phyloP scores from a whole-genome alignment of 2,797 vertebrate species.

The Agapornis canus region DNA sequence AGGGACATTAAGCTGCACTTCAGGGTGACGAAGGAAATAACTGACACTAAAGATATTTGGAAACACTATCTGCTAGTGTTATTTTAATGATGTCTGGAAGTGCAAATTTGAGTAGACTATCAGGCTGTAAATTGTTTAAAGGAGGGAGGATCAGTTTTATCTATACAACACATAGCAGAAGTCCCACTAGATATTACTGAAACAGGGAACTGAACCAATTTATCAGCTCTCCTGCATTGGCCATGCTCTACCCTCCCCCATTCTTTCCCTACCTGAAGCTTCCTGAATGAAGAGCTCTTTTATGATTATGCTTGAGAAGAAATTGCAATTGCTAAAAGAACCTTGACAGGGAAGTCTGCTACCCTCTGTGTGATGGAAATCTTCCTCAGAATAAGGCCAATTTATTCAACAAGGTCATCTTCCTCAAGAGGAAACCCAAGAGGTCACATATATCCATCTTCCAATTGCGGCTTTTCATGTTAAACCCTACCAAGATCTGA shows the following conservation, averaged over 20 bases:
- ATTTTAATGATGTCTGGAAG: not conserved
- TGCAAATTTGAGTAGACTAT: not conserved
- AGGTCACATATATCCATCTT: not conserved
- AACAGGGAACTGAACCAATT: constrained; percentile 1
- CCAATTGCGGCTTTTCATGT: not conserved
- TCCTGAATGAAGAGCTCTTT: not conserved
- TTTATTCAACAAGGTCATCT: not conserved
- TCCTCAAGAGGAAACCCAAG: not conserved
- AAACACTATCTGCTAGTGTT: not conserved
- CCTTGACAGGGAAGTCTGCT: not conserved
- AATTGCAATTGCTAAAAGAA: not conserved
- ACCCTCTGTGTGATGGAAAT: not conserved
- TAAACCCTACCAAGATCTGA: not conserved
- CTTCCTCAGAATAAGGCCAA: not conserved
- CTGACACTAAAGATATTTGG: not conserved
- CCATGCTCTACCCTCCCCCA: not conserved
- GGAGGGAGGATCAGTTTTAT: not conserved
- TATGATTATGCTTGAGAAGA: not conserved
- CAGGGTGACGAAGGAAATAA: not conserved
- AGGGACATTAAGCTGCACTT: not conserved
- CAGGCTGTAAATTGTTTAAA: not conserved
- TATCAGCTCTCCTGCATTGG: not conserved
- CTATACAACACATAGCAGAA: not conserved
- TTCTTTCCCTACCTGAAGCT: not conserved
- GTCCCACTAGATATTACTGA: not conserved